Conservation (phyloP, 2,113 vertebrate genomes). For the Burhinus oedicnemus region DNA sequence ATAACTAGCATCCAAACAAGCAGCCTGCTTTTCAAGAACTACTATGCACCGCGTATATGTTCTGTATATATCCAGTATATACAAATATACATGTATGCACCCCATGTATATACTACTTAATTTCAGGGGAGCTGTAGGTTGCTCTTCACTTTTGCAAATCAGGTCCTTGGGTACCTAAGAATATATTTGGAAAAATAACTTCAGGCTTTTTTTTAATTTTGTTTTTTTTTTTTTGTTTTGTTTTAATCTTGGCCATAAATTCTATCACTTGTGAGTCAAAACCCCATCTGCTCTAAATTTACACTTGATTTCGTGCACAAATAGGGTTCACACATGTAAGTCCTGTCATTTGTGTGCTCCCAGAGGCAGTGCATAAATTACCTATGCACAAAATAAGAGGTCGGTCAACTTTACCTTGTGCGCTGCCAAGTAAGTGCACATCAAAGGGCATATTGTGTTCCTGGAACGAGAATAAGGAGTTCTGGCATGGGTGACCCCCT, state of each 20-base stretch:
- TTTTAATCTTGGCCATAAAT: slow-evolving; percentile 52
- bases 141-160: background rate
- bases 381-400: slow-evolving; percentile 10
- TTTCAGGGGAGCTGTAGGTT: background rate
- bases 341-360: slow-evolving; percentile 39
- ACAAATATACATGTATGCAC: background rate
- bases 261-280: slow-evolving; percentile 18
- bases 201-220: background rate
- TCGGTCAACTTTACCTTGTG: background rate
- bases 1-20: background rate
- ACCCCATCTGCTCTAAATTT: slow-evolving; percentile 66
- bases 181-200: background rate
- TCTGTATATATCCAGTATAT: background rate
- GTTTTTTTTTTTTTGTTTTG: background rate
- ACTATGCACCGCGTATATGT: background rate
- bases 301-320: slow-evolving; percentile 60
- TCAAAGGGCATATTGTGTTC: slow-evolving; percentile 41
- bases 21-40: background rate
- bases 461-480: background rate
- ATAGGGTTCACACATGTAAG: slow-evolving; percentile 60
- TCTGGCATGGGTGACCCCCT: background rate
- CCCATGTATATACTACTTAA: background rate
- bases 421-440: slow-evolving; percentile 13
- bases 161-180: background rate
- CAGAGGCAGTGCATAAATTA: slow-evolving; percentile 62